Conservation (phyloP, 1,140 invertebrate genomes). For the Diachasma alloeum region DNA sequence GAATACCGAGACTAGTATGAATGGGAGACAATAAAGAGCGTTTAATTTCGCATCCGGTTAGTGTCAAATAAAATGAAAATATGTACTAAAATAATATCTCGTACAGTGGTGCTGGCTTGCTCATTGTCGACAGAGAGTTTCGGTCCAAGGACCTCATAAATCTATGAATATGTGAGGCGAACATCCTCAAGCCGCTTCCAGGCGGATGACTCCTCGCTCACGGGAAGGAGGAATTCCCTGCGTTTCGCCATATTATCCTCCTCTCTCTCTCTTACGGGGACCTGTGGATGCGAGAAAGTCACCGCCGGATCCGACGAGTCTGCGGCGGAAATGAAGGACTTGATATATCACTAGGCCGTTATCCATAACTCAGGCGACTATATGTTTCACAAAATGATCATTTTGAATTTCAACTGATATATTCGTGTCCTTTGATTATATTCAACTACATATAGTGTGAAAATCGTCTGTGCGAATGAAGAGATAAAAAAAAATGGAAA, state of each 20-base stretch:
- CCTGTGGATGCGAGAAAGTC: constrained; percentile 33
- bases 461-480: background rate
- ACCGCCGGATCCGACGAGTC: constrained; percentile 39
- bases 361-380: constrained; percentile 59
- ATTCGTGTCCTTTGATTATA: background rate
- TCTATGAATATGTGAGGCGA: constrained; percentile 19
- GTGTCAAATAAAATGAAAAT: background rate
- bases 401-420: background rate
- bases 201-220: constrained; percentile 16
- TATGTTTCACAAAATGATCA: constrained; percentile 27
- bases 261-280: background rate
- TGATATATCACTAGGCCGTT: constrained; percentile 56
- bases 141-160: constrained; percentile 9
- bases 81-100: background rate
- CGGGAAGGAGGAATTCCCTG: background rate
- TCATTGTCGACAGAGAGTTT: constrained; percentile 2
- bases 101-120: background rate
- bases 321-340: constrained; percentile 61
- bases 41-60: constrained; percentile 20
- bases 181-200: constrained; percentile 28
- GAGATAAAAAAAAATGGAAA: background rate
- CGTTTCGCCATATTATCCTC: background rate
- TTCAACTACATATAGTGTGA: background rate
- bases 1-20: background rate
- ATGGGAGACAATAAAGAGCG: background rate